Evolutionary conservation across 2,797 vertebrate species (phyloP).

Genomic region (Mormyrus hasselquistii): DNA sequence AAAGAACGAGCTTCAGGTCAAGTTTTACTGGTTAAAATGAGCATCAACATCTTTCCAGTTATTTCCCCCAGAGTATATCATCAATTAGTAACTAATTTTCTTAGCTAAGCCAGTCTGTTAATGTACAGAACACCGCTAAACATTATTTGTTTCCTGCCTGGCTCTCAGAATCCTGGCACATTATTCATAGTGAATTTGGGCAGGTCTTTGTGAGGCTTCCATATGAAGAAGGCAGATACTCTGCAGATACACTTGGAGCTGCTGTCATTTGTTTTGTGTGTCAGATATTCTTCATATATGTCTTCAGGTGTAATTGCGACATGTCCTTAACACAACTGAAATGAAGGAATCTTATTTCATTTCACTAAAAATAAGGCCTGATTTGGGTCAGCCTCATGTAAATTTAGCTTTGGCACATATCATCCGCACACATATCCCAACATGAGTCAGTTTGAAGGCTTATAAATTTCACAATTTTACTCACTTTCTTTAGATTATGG

Average conservation of each 20-base stretch:
- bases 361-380: not conserved
- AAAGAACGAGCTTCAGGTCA: conserved; percentile 8
- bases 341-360: not conserved
- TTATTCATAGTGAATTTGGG: not conserved
- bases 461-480: not conserved
- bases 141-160: not conserved
- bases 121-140: not conserved
- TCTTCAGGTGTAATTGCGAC: not conserved
- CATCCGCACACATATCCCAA: not conserved
- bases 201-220: not conserved
- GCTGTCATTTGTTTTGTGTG: not conserved
- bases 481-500: not conserved
- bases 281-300: not conserved
- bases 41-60: not conserved
- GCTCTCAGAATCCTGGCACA: not conserved
- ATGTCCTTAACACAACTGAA: not conserved
- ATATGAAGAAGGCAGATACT: not conserved
- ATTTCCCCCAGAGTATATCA: not conserved
- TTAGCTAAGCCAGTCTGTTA: not conserved
- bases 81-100: conserved; percentile 1
- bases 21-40: not conserved
- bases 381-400: not conserved
- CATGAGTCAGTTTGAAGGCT: not conserved
- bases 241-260: not conserved
- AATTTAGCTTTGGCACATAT: not conserved